phyloP scores from a whole-genome alignment of 2,113 vertebrate genomes.

The Ramphastos sulfuratus region DNA sequence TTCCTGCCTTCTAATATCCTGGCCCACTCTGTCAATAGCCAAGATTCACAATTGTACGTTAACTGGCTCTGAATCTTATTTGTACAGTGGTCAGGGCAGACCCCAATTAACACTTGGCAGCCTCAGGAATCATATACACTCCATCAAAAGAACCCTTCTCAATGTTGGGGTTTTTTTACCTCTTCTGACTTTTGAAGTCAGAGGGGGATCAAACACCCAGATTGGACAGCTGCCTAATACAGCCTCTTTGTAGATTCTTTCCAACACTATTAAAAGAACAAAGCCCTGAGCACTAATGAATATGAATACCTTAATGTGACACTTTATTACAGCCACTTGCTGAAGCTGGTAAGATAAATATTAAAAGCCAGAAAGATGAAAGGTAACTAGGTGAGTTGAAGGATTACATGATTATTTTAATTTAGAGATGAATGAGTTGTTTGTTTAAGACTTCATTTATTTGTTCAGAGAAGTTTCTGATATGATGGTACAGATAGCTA shows the following conservation, averaged over 20 bases:
- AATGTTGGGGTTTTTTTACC: not conserved
- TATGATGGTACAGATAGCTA: not conserved
- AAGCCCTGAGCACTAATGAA: slow-evolving; percentile 73
- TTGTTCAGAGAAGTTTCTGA: slow-evolving; percentile 56
- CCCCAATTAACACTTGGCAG: slow-evolving; percentile 80
- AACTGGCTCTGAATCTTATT: slow-evolving; percentile 73
- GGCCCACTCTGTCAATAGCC: slow-evolving; percentile 63
- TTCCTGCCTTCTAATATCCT: slow-evolving; percentile 35
- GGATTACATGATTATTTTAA: slow-evolving; percentile 69
- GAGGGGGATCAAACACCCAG: slow-evolving; percentile 73
- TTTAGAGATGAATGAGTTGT: slow-evolving; percentile 53
- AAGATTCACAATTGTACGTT: slow-evolving; percentile 66
- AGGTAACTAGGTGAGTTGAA: slow-evolving; percentile 58
- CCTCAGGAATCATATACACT: slow-evolving; percentile 67
- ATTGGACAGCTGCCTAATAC: slow-evolving; percentile 73
- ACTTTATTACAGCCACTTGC: slow-evolving; percentile 71
- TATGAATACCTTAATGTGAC: slow-evolving; percentile 73
- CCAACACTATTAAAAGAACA: slow-evolving; percentile 78
- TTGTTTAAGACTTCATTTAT: slow-evolving; percentile 64
- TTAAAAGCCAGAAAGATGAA: slow-evolving; percentile 49
- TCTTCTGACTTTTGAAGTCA: slow-evolving; percentile 63
- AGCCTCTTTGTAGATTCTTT: slow-evolving; percentile 76
- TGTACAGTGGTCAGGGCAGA: slow-evolving; percentile 65
- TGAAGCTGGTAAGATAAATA: slow-evolving; percentile 59
- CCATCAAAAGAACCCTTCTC: slow-evolving; percentile 69